Base-by-base conservation (phyloP, 2,113 vertebrate genomes). In the Oreotragus oreotragus region DNA sequence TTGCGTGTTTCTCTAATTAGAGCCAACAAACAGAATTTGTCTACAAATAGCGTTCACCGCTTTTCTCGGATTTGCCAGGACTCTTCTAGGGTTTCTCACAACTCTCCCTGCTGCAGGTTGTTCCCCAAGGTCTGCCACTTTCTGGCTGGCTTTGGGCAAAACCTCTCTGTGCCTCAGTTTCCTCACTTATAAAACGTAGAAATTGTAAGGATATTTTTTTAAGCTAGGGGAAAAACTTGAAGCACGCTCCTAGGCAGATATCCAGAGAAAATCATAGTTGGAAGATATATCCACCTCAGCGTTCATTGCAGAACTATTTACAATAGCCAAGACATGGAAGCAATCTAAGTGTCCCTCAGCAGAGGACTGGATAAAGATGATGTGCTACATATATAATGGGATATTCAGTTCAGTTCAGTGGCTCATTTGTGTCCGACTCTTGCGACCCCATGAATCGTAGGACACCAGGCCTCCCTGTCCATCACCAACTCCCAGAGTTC, bases 381-480 rank as follows among this genome's bases (percentile, higher is more conserved):
- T 4, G 36, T 7, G 12, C 23, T 0, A 43, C 70, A 2, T 27
- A 43, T 7, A 7, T 76, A 43, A 23, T 14, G 36, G 36, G 7
- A 43, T 43, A 14, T 76, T 43, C 28, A 14, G 58, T 14, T 62
- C 27, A 30, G 60, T 15, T 30, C 60, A 62, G 60, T 30, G 1
- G 2, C 28, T 62, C 60, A 30, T 1, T 62, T 1, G 0, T 62
- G 27, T 60, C 58, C 2, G 2, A 60, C 28, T 15, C 27, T 60
- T 30, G 58, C 0, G 0, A 62, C 60, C 28, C 28, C 58, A 30
- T 30, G 28, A 30, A 62, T 7, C 13, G 0, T 0, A 15, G 28
- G 28, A 62, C 13, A 1, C 28, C 58, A 30, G 58, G 28, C 28
- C 58, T 62, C 58, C 28, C 0, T 62, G 28, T 30, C 13, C 58